phyloP scores from a whole-genome alignment of 2,888 invertebrate genomes.

The Lithophane semibrunnea region DNA sequence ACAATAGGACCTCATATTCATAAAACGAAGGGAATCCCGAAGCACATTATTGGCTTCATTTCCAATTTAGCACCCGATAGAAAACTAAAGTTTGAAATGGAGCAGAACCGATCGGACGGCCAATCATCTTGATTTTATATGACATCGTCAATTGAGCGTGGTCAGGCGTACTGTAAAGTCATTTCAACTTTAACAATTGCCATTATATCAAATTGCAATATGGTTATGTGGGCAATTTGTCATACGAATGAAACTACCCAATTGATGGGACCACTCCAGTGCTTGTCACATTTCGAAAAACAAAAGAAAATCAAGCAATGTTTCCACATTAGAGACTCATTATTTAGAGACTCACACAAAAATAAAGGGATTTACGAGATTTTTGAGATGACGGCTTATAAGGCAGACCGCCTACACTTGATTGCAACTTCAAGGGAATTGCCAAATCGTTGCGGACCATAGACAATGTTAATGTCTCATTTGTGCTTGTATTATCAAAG shows the following conservation, averaged over 20 bases:
- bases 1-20: background rate
- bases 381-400: too few relatives aligned
- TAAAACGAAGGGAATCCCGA: background rate
- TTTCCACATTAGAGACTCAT: background rate
- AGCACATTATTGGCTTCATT: background rate
- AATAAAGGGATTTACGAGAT: background rate
- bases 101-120: slow-evolving; percentile 18
- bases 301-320: background rate
- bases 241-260: background rate
- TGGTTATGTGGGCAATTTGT: background rate
- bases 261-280: background rate
- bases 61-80: background rate
- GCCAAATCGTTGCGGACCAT: too few relatives aligned
- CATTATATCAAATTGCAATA: slow-evolving; percentile 22
- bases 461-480: too few relatives aligned
- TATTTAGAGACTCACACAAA: background rate
- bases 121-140: slow-evolving; percentile 30
- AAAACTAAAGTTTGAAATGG: slow-evolving; percentile 15
- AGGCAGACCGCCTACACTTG: too few relatives aligned
- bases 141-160: slow-evolving; percentile 47
- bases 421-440: too few relatives aligned
- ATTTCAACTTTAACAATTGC: slow-evolving; percentile 29
- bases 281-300: background rate
- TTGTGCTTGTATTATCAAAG: too few relatives aligned
- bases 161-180: slow-evolving; percentile 38